Percentiles rank a stretch among this genome's conserved stretches.
These are phyloP conservation scores for Hylia prasina DNA, from an alignment of 2,113 vertebrate genomes.

Conservation along the genomic window DNA sequence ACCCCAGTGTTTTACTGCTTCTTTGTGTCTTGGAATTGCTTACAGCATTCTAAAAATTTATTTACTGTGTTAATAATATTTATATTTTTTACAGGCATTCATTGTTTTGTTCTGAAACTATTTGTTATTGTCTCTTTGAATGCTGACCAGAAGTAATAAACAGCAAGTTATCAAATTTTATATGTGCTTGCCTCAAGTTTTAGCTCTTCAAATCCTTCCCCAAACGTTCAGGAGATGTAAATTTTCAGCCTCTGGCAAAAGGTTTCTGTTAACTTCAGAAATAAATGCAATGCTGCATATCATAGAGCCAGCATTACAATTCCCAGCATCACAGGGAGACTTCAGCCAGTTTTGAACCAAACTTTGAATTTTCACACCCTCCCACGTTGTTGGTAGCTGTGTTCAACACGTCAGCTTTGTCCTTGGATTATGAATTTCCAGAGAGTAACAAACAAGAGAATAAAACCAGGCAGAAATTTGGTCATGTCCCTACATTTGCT, in stretches of 20 bases:
- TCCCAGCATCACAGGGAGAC: not conserved
- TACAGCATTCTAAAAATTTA: not conserved
- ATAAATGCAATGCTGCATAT: not conserved
- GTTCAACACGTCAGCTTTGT: not conserved
- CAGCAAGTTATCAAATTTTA: not conserved
- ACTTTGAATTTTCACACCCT: not conserved
- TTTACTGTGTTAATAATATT: not conserved
- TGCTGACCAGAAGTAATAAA: not conserved
- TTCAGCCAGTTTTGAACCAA: not conserved
- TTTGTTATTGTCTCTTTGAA: not conserved
- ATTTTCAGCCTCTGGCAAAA: not conserved
- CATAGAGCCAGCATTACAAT: not conserved
- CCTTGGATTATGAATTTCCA: not conserved
- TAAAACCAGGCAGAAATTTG: not conserved
- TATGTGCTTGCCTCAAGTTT: not conserved
- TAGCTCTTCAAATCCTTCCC: not conserved
- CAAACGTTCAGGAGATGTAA: not conserved
- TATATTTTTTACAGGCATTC: not conserved
- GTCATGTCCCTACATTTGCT: not conserved
- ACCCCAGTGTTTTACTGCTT: not conserved
- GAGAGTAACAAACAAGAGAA: not conserved
- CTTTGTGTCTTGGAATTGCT: not conserved
- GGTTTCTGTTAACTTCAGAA: not conserved
- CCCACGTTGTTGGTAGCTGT: not conserved
- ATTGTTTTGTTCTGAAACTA: not conserved